These are phyloP conservation scores for Stomatorhinus walkeri DNA, from an alignment of 2,797 vertebrate species.

Conservation along the genomic window DNA sequence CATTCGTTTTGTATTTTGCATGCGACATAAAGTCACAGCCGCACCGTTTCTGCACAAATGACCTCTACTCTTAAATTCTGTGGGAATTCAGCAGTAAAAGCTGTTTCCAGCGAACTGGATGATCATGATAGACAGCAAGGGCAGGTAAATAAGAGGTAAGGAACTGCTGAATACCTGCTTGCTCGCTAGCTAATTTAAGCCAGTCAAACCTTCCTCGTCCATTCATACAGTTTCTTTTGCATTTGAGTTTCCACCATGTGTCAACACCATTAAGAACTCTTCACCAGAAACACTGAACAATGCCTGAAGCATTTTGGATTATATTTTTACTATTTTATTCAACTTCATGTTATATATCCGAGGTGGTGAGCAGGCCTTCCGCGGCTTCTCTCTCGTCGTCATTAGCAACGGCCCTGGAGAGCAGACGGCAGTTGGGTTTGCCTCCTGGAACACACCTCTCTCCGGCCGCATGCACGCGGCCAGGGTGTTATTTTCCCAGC, in stretches of 20 bases:
- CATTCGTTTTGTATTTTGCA: not conserved
- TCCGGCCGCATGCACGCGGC: constrained; percentile 50
- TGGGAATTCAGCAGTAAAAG: not conserved
- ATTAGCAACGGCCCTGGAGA: constrained; percentile 45
- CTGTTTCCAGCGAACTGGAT: not conserved
- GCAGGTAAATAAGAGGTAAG: not conserved
- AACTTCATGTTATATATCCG: constrained; percentile 44
- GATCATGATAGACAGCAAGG: not conserved
- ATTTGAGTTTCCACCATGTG: not conserved
- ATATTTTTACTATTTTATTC: not conserved
- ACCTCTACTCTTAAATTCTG: not conserved
- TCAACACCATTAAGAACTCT: not conserved
- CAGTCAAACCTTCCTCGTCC: not conserved
- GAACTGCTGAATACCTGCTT: not conserved
- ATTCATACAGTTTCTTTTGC: not conserved
- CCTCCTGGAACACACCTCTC: constrained; percentile 52
- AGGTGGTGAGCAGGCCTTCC: constrained; percentile 48
- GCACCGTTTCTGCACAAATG: not conserved
- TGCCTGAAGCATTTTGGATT: not conserved
- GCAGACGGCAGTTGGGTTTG: constrained; percentile 41
- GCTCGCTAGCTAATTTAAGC: not conserved
- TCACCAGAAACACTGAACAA: not conserved
- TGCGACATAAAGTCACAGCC: not conserved
- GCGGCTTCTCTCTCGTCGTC: constrained; percentile 57
- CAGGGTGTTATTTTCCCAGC: constrained; percentile 69